phyloP scores from a whole-genome alignment of 2,888 invertebrate genomes.

The Idaea straminata region DNA sequence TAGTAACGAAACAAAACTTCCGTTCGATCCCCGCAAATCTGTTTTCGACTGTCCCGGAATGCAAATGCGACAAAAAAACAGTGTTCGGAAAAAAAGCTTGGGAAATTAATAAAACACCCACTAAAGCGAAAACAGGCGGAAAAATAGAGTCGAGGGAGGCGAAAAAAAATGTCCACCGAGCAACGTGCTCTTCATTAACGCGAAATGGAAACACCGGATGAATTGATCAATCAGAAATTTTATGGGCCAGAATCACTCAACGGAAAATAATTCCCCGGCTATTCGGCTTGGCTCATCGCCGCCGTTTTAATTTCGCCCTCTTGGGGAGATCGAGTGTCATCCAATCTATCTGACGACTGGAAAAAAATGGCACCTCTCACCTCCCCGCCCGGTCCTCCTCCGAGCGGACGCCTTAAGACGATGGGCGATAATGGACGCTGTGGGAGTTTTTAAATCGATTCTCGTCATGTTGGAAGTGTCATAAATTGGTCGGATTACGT shows the following conservation, averaged over 20 bases:
- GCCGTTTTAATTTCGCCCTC: constrained; percentile 78
- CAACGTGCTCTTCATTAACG: constrained; percentile 74
- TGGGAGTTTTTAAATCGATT: constrained; percentile 56
- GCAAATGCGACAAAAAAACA: constrained; percentile 34
- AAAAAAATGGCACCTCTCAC: constrained; percentile 53
- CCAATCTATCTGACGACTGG: constrained; percentile 76
- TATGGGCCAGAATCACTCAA: constrained; percentile 79
- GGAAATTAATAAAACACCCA: constrained; percentile 76
- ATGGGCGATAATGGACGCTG: constrained; percentile 61
- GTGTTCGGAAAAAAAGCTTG: constrained; percentile 40
- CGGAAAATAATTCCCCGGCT: constrained; percentile 76
- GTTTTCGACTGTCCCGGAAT: constrained; percentile 56
- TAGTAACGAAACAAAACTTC: constrained; percentile 16
- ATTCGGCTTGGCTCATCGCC: constrained; percentile 75
- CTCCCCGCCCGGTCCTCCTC: constrained; percentile 35
- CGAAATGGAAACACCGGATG: constrained; percentile 73
- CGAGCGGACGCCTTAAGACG: constrained; percentile 46
- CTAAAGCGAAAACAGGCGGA: constrained; percentile 75
- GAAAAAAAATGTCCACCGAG: constrained; percentile 60
- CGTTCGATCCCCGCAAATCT: constrained; percentile 44
- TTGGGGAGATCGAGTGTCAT: constrained; percentile 79
- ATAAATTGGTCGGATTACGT: constrained; percentile 30
- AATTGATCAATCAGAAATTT: constrained; percentile 80
- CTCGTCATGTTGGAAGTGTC: constrained; percentile 35
- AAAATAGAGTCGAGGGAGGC: constrained; percentile 64